Conservation (phyloP, 2,888 invertebrate genomes). For the Ecdyonurus torrentis region DNA sequence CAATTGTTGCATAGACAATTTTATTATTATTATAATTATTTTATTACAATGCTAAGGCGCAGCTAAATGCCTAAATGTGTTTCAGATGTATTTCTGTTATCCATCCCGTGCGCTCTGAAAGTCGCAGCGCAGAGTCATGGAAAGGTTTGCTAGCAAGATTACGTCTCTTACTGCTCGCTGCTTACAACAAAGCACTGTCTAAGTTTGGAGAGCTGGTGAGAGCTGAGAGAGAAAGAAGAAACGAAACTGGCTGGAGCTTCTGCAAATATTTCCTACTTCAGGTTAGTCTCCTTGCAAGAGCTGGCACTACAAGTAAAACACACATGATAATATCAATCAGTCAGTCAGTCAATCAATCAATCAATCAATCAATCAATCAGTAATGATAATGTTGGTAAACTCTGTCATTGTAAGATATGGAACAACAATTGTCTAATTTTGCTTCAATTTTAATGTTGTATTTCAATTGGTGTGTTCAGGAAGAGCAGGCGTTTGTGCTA, state of each 20-base stretch:
- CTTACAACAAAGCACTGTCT: conserved; percentile 70
- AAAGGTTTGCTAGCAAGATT: conserved; percentile 66
- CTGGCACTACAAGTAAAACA: too few relatives aligned
- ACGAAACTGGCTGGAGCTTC: conserved; percentile 85
- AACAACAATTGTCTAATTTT: background rate
- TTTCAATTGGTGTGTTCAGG: conserved; percentile 36
- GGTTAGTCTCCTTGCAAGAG: too few relatives aligned
- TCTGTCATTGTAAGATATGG: background rate
- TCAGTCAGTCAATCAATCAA: too few relatives aligned
- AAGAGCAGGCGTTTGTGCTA: conserved; percentile 86
- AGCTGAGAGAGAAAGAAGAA: conserved; percentile 75
- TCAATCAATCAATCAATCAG: too few relatives aligned
- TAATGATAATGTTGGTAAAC: too few relatives aligned
- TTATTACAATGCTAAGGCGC: background rate
- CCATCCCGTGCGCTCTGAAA: conserved; percentile 80
- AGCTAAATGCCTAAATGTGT: conserved; percentile 22
- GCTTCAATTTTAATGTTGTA: conserved; percentile 8
- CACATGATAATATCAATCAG: too few relatives aligned
- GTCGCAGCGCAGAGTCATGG: conserved; percentile 82
- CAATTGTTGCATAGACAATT: too few relatives aligned
- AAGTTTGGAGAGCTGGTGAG: conserved; percentile 83
- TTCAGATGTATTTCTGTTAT: conserved; percentile 77
- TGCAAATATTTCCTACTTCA: conserved; percentile 86
- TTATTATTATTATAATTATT: too few relatives aligned
- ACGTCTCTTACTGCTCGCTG: conserved; percentile 63